Conservation (phyloP, 30 jellyfish, hydroid and myxozoan species). For the Cassiopea andromeda region DNA sequence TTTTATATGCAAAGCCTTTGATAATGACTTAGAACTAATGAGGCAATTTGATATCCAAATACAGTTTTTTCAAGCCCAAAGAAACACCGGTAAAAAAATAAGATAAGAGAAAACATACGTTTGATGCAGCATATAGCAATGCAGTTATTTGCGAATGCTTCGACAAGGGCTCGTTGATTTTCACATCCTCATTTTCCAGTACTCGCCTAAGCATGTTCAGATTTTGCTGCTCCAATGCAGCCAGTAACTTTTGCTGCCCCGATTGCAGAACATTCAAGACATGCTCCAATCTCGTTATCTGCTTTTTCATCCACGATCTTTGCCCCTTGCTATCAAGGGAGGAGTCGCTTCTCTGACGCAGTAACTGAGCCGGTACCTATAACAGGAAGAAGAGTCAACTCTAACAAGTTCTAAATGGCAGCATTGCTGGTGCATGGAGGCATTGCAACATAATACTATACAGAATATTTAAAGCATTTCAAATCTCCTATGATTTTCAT, state of each 20-base stretch:
- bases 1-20: no score
- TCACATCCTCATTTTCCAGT: slow-evolving; percentile 57
- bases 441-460: no score
- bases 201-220: slow-evolving; percentile 30
- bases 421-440: no score
- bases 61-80: neutral
- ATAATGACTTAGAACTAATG: neutral
- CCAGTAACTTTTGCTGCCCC: slow-evolving; percentile 73
- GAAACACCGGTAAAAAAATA: neutral
- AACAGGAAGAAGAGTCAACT: no score
- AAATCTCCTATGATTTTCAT: no score
- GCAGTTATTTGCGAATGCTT: slow-evolving; percentile 81
- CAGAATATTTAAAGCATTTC: no score
- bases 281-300: slow-evolving; percentile 56
- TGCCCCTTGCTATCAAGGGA: slow-evolving; percentile 71
- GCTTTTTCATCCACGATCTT: slow-evolving; percentile 79
- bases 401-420: no score
- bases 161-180: slow-evolving; percentile 63
- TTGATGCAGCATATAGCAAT: slow-evolving; percentile 63
- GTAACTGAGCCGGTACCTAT: slow-evolving; percentile 78
- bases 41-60: neutral
- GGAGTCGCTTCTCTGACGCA: slow-evolving; percentile 77
- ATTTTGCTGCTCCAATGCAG: slow-evolving; percentile 71
- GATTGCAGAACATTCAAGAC: slow-evolving; percentile 79
- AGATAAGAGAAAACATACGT: slow-evolving; percentile 51